Base-by-base conservation (phyloP, 2,113 vertebrate species). In the Chloebia gouldiae region DNA sequence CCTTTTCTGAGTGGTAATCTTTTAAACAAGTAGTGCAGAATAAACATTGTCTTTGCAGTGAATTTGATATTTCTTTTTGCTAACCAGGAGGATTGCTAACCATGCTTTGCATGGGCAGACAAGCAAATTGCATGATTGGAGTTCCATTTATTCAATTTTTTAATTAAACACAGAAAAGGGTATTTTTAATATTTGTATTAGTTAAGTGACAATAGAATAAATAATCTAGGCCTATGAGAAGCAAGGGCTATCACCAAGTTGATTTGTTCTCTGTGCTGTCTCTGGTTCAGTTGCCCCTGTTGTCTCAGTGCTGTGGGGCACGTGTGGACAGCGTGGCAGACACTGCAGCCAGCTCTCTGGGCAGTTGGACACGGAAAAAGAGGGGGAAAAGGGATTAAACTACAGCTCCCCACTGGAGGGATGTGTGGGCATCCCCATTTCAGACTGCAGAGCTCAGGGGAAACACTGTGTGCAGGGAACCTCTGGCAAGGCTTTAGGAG, bases 261-360 rank as follows among this genome's bases (percentile, higher is more conserved):
- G 66, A 20, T 59, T 63, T 42, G 30, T 63, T 61, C 10, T 49
- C 56, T 51, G 17, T 9, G 13, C 12, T 92, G 19, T 6, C 35
- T 37, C 8, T 27, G n/a, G 76, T 12, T 45, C 17, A 17, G 31
- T 0, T 64, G 40, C 30, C 45, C 23, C 23, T 15, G 5, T 1
- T 60, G 69, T 54, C 53, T 22, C 37, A 11, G 66, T 11, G 59
- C 68, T 2, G 2, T 0, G 0, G 44, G 44, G 17, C 9, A 3
- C 0, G 0, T 7, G 25, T 28, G 71, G 31, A 1, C n/a, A 77
- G 71, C 68, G 14, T 2, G 2, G 50, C 76, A n/a, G 45, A 5
- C 7, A 2, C 49, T 13, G 53, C 25, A 42, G 47, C 23, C 45
- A 37, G 44, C 21, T 60, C 75, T 1, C 40, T 42, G 49, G 45